Conservation (phyloP, 2,113 vertebrate genomes). For the Ophiodon elongatus region DNA sequence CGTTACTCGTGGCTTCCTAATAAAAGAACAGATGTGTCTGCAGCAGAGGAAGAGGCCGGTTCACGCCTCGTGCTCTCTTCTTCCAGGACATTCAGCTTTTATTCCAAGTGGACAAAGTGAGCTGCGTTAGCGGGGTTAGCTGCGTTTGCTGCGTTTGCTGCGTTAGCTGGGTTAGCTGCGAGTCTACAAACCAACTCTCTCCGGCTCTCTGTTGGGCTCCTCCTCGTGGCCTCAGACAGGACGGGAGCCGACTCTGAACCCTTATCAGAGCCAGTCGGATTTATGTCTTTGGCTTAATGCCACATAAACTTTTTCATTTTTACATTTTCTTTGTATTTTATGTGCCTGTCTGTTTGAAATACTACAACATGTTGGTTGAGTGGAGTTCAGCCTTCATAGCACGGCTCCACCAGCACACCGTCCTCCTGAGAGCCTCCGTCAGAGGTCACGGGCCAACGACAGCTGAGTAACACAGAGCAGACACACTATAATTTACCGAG, state of each 20-base stretch:
- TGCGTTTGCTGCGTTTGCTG: too few species aligned
- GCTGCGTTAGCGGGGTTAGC: slow-evolving; percentile 37
- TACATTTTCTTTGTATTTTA: slow-evolving; percentile 2
- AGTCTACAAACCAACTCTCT: slow-evolving; percentile 14
- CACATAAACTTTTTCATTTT: slow-evolving; percentile 3
- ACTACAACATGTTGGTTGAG: neutral
- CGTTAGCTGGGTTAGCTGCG: slow-evolving; percentile 28
- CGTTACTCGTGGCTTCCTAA: neutral
- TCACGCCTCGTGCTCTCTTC: neutral
- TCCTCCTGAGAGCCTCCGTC: slow-evolving; percentile 32
- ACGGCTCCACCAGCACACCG: neutral
- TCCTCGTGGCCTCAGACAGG: too few species aligned
- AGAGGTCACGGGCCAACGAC: slow-evolving; percentile 39
- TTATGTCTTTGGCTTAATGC: neutral
- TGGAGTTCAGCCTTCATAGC: neutral
- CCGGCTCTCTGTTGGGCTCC: neutral
- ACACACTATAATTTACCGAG: slow-evolving; percentile 72
- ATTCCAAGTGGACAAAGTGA: neutral
- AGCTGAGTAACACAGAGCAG: slow-evolving; percentile 39
- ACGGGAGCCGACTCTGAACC: too few species aligned
- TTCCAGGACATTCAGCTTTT: slow-evolving; percentile 5
- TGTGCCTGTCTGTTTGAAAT: neutral
- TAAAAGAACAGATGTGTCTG: slow-evolving; percentile 26
- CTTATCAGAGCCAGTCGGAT: neutral
- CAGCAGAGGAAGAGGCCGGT: neutral